Conservation (phyloP, 1,140 invertebrate species). For the Drosophila triauraria region DNA sequence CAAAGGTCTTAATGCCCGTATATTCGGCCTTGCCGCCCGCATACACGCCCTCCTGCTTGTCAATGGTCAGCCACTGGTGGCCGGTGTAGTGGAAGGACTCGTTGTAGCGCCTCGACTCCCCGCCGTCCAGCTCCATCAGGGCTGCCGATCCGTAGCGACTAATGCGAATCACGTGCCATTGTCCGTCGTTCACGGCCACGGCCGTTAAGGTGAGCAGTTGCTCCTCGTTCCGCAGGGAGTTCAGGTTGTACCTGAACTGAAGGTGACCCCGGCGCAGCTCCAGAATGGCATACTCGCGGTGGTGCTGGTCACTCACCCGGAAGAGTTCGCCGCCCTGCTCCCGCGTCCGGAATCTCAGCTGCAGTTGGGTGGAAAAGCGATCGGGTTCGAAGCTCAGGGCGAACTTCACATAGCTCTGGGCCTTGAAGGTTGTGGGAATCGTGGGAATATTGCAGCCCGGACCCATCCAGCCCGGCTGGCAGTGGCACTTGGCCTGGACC, state of each 20-base stretch:
- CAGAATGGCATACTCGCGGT: conserved; percentile 88
- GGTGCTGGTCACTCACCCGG: conserved; percentile 88
- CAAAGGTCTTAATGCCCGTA: conserved; percentile 87
- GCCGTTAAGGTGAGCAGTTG: conserved; percentile 87
- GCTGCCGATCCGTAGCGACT: conserved; percentile 88
- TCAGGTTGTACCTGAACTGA: conserved; percentile 88
- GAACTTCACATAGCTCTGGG: conserved; percentile 89
- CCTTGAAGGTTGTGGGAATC: conserved; percentile 87
- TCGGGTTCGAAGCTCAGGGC: conserved; percentile 89
- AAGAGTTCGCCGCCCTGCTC: conserved; percentile 88
- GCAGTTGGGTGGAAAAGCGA: conserved; percentile 87
- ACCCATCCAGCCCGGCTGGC: conserved; percentile 89
- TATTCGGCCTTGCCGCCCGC: conserved; percentile 89
- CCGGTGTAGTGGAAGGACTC: conserved; percentile 88
- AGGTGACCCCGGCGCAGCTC: conserved; percentile 88
- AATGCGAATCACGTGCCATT: conserved; percentile 89
- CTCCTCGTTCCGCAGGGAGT: conserved; percentile 87
- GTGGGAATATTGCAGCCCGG: conserved; percentile 87
- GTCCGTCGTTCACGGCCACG: conserved; percentile 89
- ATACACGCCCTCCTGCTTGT: conserved; percentile 89
- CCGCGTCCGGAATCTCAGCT: conserved; percentile 89
- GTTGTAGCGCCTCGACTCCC: conserved; percentile 90
- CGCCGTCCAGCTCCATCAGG: conserved; percentile 89
- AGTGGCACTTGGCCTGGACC: conserved; percentile 88
- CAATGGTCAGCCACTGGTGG: conserved; percentile 88